Evolutionary conservation across 2,797 vertebrate species (phyloP).

Genomic region (Pipistrellus pipistrellus): DNA sequence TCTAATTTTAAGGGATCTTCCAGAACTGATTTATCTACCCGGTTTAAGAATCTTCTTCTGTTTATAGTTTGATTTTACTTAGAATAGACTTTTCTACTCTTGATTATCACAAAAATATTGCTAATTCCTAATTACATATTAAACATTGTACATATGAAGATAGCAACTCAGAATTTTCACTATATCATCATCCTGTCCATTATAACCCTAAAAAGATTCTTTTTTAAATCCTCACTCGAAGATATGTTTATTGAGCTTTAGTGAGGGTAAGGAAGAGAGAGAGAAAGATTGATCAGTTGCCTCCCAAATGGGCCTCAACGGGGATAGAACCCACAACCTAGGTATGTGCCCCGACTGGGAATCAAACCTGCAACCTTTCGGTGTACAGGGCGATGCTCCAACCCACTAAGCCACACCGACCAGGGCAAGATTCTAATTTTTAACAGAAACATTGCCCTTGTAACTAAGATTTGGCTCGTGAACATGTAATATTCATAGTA

Average conservation of each 20-base stretch:
- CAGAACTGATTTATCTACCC: conserved; percentile 48
- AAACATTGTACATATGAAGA: conserved; percentile 21
- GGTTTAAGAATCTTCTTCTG: conserved; percentile 48
- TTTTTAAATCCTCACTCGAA: neutral
- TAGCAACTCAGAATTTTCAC: conserved; percentile 49
- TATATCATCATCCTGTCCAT: neutral
- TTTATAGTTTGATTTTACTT: neutral
- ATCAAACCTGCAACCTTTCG: neutral
- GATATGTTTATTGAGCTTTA: neutral
- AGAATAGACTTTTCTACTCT: conserved; percentile 46
- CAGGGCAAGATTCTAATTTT: conserved; percentile 6
- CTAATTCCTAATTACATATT: conserved; percentile 20
- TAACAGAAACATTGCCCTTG: conserved; percentile 44
- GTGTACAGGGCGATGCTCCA: neutral
- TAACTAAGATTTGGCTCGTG: conserved; percentile 54
- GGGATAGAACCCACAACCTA: neutral
- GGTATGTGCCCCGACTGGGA: neutral
- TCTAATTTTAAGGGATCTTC: conserved; percentile 42
- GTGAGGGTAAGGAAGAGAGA: neutral
- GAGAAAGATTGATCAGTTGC: neutral
- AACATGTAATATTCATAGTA: conserved; percentile 56
- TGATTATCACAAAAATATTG: conserved; percentile 49
- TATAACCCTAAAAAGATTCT: neutral
- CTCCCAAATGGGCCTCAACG: neutral
- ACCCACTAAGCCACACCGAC: neutral